phyloP scores from a whole-genome alignment of 2,113 vertebrate species.

The Australoheros scitulus region DNA sequence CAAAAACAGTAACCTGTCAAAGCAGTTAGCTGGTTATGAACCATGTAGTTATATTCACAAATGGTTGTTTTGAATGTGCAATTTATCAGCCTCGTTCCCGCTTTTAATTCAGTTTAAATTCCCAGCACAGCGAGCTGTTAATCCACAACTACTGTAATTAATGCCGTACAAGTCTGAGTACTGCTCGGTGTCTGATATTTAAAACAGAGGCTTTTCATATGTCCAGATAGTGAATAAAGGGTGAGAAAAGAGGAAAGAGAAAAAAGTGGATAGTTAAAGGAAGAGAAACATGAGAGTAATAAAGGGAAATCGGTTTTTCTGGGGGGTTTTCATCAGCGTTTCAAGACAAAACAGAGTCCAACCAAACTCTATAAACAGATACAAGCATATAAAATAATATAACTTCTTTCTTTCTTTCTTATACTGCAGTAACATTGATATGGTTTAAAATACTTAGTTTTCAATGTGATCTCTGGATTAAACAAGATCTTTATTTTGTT shows the following conservation, averaged over 20 bases:
- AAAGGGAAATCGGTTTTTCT: neutral
- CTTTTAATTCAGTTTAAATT: conserved; percentile 13
- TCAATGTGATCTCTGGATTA: neutral
- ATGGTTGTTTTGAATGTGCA: conserved; percentile 7
- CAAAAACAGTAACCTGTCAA: conserved; percentile 2
- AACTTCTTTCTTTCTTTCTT: neutral
- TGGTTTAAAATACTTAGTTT: neutral
- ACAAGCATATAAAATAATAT: neutral
- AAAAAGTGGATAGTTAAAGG: neutral
- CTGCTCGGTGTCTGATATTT: conserved; percentile 2
- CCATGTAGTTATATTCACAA: neutral
- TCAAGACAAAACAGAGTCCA: neutral
- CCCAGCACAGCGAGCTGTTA: conserved; percentile 10
- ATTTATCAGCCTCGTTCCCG: conserved; percentile 21
- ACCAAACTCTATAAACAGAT: neutral
- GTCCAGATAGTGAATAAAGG: conserved; percentile 4
- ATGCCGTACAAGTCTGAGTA: neutral
- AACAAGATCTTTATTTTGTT: too few species aligned
- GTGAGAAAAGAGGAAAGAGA: conserved; percentile 6
- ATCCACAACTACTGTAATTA: conserved; percentile 26
- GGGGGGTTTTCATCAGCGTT: neutral
- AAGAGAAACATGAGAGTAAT: neutral
- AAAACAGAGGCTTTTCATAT: neutral
- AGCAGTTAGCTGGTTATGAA: neutral
- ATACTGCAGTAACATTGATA: neutral